These are phyloP conservation scores for Lamellibrachia columna DNA, from an alignment of 2,888 invertebrate genomes.

Conservation along the genomic window DNA sequence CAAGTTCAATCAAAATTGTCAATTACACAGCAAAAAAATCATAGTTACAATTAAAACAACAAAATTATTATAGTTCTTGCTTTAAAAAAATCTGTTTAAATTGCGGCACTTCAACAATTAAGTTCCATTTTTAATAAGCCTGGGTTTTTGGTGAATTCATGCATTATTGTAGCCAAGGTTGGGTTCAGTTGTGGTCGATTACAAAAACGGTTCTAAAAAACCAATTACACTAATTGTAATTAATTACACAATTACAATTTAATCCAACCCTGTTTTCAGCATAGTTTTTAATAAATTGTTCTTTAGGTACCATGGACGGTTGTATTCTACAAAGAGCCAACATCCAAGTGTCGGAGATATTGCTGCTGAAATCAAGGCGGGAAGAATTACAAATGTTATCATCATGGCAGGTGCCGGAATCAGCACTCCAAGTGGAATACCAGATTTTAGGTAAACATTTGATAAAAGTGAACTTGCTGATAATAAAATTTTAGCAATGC, in stretches of 20 bases:
- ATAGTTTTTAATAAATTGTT: neutral
- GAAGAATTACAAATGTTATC: slow-evolving; percentile 60
- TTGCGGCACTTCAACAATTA: no score
- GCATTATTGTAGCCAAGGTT: no score
- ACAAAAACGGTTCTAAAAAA: no score
- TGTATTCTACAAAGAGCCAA: neutral
- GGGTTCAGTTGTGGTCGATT: no score
- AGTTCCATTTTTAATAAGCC: no score
- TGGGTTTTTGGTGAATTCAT: no score
- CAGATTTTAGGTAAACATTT: slow-evolving; percentile 66
- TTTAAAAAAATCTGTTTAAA: no score
- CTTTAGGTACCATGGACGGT: neutral
- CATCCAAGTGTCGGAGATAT: slow-evolving; percentile 38
- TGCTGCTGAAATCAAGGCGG: slow-evolving; percentile 49
- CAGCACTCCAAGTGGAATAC: slow-evolving; percentile 68
- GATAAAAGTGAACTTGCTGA: neutral
- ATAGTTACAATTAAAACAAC: no score
- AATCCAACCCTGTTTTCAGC: neutral
- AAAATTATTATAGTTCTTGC: no score
- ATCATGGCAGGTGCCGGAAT: slow-evolving; percentile 69
- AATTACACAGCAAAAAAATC: neutral
- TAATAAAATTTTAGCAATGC: neutral
- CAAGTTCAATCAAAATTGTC: no score
- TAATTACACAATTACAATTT: neutral
- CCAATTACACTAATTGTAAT: no score